Conservation (phyloP, 2,797 vertebrate species). For the Bufotes viridis region DNA sequence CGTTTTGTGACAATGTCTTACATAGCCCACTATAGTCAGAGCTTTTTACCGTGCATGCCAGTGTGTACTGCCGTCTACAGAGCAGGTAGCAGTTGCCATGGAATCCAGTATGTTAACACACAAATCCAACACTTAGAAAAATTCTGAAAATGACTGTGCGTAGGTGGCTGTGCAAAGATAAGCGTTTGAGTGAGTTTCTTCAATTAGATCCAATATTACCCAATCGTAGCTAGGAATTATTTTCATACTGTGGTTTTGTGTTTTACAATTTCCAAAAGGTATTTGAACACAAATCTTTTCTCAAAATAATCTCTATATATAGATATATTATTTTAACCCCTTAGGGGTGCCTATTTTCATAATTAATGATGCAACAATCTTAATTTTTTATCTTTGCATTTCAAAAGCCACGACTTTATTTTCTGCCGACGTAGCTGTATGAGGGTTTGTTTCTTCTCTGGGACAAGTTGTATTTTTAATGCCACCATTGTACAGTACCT, state of each 20-base stretch:
- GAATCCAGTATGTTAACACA: constrained; percentile 53
- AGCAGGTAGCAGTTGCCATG: constrained; percentile 57
- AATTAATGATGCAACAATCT: too few species aligned
- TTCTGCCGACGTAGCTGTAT: too few species aligned
- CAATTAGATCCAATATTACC: constrained; percentile 46
- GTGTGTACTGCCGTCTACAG: constrained; percentile 11
- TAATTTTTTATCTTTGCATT: too few species aligned
- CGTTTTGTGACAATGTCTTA: background rate
- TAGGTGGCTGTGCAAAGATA: constrained; percentile 51
- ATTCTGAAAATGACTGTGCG: constrained; percentile 48
- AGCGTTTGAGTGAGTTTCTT: constrained; percentile 6
- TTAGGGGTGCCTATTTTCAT: too few species aligned
- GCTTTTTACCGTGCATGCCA: background rate
- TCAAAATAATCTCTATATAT: background rate
- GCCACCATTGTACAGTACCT: too few species aligned
- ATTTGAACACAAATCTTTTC: background rate
- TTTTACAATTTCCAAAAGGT: background rate
- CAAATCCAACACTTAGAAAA: constrained; percentile 50
- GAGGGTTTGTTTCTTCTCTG: too few species aligned
- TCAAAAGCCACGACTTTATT: too few species aligned
- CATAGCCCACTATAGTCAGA: background rate
- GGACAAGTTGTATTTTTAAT: too few species aligned
- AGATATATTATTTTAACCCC: too few species aligned
- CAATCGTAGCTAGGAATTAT: constrained; percentile 21
- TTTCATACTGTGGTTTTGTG: constrained; percentile 1